Evolutionary conservation across 2,113 vertebrate species (phyloP).

Genomic region (Oncorhynchus keta): DNA sequence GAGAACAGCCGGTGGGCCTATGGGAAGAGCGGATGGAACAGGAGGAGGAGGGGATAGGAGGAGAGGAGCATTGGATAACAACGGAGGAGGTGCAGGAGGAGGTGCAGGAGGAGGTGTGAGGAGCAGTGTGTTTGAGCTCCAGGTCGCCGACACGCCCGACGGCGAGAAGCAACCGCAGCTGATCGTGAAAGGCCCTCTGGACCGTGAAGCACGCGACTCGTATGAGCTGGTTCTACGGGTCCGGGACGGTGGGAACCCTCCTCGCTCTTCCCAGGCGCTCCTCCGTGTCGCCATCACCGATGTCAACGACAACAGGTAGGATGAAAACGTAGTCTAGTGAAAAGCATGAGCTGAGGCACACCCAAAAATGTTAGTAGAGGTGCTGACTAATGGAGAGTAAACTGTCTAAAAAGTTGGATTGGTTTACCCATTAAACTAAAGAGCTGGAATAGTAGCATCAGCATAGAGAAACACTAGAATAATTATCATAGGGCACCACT

Average conservation of each 20-base stretch:
- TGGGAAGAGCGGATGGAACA: conserved; percentile 66
- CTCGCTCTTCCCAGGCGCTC: conserved; percentile 90
- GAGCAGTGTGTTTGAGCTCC: conserved; percentile 91
- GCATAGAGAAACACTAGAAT: too few relatives aligned
- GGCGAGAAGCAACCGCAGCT: conserved; percentile 97
- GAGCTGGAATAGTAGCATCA: too few relatives aligned
- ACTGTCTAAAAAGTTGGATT: too few relatives aligned
- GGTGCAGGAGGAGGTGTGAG: conserved; percentile 65
- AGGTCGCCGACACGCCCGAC: conserved; percentile 93
- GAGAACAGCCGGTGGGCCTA: conserved; percentile 59
- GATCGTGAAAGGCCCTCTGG: conserved; percentile 94
- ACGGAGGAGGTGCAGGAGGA: conserved; percentile 64
- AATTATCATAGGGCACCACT: too few relatives aligned
- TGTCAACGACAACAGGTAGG: conserved; percentile 82
- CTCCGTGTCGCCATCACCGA: conserved; percentile 93
- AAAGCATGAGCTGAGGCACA: too few relatives aligned
- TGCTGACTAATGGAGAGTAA: too few relatives aligned
- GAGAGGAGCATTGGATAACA: conserved; percentile 37
- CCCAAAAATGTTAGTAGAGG: too few relatives aligned
- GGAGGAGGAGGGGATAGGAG: conserved; percentile 53
- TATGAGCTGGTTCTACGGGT: conserved; percentile 92
- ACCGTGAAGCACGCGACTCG: conserved; percentile 89
- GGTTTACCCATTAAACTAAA: too few relatives aligned
- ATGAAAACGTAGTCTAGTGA: too few relatives aligned
- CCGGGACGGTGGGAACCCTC: conserved; percentile 88